A percentile compares a stretch with the other conserved stretches of the same genome.
phyloP scores from a whole-genome alignment of 1,140 invertebrate species.

The Papilio glaucus region DNA sequence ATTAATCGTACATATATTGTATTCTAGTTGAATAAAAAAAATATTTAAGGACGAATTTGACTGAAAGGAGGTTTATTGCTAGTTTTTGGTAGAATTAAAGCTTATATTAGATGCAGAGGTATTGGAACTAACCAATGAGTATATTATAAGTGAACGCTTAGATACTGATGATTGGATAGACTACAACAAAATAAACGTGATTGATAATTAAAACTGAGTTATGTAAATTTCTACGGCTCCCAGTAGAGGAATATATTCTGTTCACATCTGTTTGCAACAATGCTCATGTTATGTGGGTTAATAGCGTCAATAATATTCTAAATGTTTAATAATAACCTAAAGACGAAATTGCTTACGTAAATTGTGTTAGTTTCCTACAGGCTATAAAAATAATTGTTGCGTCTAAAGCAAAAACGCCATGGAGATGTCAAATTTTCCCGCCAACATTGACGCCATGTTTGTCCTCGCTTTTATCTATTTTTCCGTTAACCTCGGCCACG shows the following conservation, averaged over 20 bases:
- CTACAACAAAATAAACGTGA: too few relatives aligned
- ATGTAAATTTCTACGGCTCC: background rate
- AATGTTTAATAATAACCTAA: background rate
- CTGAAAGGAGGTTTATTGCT: too few relatives aligned
- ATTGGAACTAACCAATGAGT: too few relatives aligned
- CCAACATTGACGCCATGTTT: slow-evolving; percentile 31
- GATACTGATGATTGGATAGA: too few relatives aligned
- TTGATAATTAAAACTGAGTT: background rate
- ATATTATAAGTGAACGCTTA: too few relatives aligned
- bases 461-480: slow-evolving; percentile 25
- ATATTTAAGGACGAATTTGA: too few relatives aligned
- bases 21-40: too few relatives aligned
- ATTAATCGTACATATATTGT: too few relatives aligned
- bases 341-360: background rate
- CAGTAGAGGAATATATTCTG: background rate
- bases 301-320: slow-evolving; percentile 5
- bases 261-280: slow-evolving; percentile 12
- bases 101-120: too few relatives aligned
- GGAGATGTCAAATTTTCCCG: slow-evolving; percentile 14
- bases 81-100: too few relatives aligned
- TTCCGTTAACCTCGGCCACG: slow-evolving; percentile 25
- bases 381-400: background rate
- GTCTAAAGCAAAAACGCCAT: background rate
- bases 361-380: background rate
- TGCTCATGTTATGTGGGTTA: background rate